Evolutionary conservation across 2,888 invertebrate genomes (phyloP), one percentile per base, ranked within the genome.

Genomic region (Drosophila demipolita): DNA sequence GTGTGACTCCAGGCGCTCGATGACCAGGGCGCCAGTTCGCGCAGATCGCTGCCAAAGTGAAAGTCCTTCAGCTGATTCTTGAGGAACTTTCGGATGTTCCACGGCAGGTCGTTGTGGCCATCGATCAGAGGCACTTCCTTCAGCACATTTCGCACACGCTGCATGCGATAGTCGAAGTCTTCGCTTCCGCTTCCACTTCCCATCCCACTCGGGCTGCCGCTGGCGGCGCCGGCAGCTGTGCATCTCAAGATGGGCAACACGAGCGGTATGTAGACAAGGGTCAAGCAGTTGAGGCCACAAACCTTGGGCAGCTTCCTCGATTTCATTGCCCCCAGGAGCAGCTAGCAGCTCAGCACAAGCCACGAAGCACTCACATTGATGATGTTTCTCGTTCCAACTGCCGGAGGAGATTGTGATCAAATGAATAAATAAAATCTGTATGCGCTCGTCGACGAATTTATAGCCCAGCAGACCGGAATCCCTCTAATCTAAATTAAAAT

Each of bases 1-100:
- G 97, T 97, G 91, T 97, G 97, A 83, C 96, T 96, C 96, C 96
- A 96, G 66, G 95, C 95, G 91, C 95, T 96, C 75, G 95, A 95
- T 53, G 96, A 95, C 96, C 96, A 96, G n/a, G 96, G 96, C 48
- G 95, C 94, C 90, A 96, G 94, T 68, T 95, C 95, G 71, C 96
- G 94, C 76, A 96, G 93, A 90, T 96, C 95, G 91, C 95, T 95
- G 82, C 95, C 95, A 87, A 95, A 95, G 83, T 95, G 94, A 83
- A 95, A 94, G 71, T 94, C 94, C 63, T 94, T 93, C 78, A 95
- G 92, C 88, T 94, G 94, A 91, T 95, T 95, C 92, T 95, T 95
- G 59, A 95, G 94, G 90, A 95, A 95, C 91, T 95, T 95, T 78
- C 95, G 93, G 78, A 96, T 95, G 91, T 96, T 95, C 95, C 95